Conservation (phyloP, 2,797 vertebrate species). For the Argyrosomus regius region DNA sequence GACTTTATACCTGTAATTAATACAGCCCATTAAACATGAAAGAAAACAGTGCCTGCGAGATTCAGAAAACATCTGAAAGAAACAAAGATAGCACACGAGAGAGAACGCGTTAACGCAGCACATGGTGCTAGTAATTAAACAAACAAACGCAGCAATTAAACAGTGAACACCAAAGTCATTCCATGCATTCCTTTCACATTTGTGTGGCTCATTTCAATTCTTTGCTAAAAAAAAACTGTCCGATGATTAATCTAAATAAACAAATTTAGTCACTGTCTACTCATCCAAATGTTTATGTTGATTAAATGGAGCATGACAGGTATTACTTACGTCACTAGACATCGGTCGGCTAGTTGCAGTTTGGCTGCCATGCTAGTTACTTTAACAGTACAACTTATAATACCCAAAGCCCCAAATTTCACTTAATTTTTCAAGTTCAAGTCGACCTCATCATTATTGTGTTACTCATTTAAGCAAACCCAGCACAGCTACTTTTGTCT, state of each 20-base stretch:
- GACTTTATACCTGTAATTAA: conserved; percentile 31
- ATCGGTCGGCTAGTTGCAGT: neutral
- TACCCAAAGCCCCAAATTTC: no score
- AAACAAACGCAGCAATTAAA: conserved; percentile 44
- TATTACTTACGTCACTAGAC: no score
- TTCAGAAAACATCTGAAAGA: neutral
- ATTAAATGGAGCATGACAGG: neutral
- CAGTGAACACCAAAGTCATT: conserved; percentile 44
- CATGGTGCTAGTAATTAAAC: conserved; percentile 52
- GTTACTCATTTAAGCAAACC: neutral
- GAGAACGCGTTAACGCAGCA: neutral
- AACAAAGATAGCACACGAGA: neutral
- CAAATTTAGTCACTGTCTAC: conserved; percentile 20
- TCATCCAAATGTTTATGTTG: neutral
- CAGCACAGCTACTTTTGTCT: neutral
- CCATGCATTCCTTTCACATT: conserved; percentile 38
- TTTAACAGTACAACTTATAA: neutral
- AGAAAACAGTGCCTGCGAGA: neutral
- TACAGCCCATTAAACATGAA: conserved; percentile 18
- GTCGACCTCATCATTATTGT: neutral
- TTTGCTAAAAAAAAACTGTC: conserved; percentile 15
- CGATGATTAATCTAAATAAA: conserved; percentile 35
- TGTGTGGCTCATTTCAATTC: conserved; percentile 36
- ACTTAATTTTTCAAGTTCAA: neutral
- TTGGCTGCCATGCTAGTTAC: neutral